A percentile compares a stretch with the other conserved stretches of the same genome.
Evolutionary conservation across 92 coral and sea anemone genomes (phyloP).

Genomic region (Epizoanthus rinbou): DNA sequence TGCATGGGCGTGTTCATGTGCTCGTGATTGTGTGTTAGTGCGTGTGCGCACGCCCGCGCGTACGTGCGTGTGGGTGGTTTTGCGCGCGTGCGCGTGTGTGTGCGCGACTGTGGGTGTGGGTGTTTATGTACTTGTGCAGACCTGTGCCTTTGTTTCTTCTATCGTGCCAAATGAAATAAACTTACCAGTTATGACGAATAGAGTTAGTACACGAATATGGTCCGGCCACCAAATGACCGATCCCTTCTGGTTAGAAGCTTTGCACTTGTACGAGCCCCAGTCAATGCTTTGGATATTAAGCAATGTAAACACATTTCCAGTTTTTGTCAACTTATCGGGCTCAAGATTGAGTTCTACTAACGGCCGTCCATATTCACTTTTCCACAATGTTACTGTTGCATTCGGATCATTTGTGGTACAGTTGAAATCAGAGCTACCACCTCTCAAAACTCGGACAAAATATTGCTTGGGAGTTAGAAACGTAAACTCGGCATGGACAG

Average conservation of each 20-base stretch:
- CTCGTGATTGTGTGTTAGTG: no score
- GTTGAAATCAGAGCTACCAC: not conserved
- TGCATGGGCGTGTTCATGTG: no score
- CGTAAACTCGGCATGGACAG: not conserved
- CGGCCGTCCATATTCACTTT: no score
- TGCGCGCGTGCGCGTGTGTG: no score
- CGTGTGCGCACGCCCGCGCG: no score
- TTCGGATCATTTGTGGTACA: conserved; percentile 7
- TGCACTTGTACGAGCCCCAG: not conserved
- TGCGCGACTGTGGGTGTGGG: no score
- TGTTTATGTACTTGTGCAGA: no score
- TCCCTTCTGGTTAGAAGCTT: not conserved
- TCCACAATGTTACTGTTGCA: not conserved
- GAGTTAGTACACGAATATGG: no score
- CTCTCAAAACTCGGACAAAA: not conserved
- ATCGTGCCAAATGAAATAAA: no score
- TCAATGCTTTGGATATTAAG: not conserved
- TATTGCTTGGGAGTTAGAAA: not conserved
- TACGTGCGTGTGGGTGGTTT: no score
- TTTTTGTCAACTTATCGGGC: not conserved
- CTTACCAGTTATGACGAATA: no score
- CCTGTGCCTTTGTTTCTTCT: no score
- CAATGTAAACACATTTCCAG: conserved; percentile 10
- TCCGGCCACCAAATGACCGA: not conserved
- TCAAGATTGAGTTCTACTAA: not conserved